phyloP scores from a whole-genome alignment of 53 echinoderm and acorn worm genomes.

The Actinopyga echinites region DNA sequence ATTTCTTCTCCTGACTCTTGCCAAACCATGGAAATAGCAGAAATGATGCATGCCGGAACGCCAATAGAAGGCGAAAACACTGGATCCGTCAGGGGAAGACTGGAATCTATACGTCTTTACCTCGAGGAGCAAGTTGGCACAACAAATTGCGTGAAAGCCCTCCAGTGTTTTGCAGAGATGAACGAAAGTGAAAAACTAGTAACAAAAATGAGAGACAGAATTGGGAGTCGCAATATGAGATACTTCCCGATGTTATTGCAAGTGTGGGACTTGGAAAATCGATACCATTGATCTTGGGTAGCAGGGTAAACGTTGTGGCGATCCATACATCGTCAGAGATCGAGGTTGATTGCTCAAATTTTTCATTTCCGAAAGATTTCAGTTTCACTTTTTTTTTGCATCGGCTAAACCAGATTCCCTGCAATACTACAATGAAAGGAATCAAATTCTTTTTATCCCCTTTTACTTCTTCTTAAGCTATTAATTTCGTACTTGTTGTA shows the following conservation, averaged over 20 bases:
- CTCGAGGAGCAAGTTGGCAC: conserved; percentile 66
- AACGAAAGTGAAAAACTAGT: conserved; percentile 45
- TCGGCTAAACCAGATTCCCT: too few species aligned
- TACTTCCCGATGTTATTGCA: conserved; percentile 66
- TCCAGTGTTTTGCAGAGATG: conserved; percentile 33
- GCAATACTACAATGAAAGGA: too few species aligned
- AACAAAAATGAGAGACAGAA: conserved; percentile 35
- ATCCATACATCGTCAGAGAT: too few species aligned
- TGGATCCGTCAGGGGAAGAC: conserved; percentile 54
- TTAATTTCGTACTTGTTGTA: too few species aligned
- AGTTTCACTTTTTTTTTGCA: too few species aligned
- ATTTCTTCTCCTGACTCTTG: not conserved
- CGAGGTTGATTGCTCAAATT: too few species aligned
- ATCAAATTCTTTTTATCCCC: too few species aligned
- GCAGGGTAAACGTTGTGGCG: not conserved
- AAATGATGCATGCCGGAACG: conserved; percentile 55
- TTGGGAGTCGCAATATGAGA: conserved; percentile 59
- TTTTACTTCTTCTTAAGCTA: too few species aligned
- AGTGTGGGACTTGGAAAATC: conserved; percentile 61
- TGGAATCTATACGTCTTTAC: conserved; percentile 62
- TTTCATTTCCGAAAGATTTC: too few species aligned
- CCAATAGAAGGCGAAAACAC: conserved; percentile 45
- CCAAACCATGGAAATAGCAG: conserved; percentile 44
- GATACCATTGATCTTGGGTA: conserved; percentile 47
- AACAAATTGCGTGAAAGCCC: conserved; percentile 23